Evolutionary conservation across 2,113 vertebrate species (phyloP).

Genomic region (Carollia perspicillata): DNA sequence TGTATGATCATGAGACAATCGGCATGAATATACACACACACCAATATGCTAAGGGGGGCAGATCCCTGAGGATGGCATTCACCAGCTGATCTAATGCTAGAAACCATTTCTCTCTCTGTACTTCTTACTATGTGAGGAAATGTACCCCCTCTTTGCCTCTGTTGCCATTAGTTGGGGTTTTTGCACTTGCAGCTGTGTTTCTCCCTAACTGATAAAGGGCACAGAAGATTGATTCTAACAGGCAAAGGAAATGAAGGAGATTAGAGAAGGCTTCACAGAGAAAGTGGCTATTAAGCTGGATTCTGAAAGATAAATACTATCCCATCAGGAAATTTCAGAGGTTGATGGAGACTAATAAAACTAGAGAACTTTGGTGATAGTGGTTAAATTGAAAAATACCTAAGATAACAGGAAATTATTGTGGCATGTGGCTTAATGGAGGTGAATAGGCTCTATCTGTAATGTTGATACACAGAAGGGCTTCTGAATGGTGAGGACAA

Average conservation of each 20-base stretch:
- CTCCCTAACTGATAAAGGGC: neutral
- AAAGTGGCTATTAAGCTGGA: neutral
- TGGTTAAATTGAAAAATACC: constrained; percentile 16
- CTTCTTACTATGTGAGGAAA: neutral
- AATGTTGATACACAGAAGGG: neutral
- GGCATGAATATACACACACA: neutral
- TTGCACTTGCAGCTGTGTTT: neutral
- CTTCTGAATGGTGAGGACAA: neutral
- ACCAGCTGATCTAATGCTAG: neutral
- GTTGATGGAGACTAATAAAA: constrained; percentile 27
- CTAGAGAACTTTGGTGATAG: neutral
- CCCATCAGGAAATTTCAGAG: neutral
- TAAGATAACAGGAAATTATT: constrained; percentile 29
- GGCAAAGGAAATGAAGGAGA: neutral
- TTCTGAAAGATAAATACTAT: neutral
- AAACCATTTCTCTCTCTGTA: neutral
- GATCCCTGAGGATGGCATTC: neutral
- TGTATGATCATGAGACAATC: neutral
- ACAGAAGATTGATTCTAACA: neutral
- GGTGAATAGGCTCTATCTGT: neutral
- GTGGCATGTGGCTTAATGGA: neutral
- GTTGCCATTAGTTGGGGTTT: neutral
- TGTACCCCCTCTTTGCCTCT: neutral
- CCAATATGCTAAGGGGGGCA: neutral
- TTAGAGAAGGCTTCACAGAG: neutral